Evolutionary conservation across 2,888 invertebrate species (phyloP).

Genomic region (Megaustenia siamemsis): DNA sequence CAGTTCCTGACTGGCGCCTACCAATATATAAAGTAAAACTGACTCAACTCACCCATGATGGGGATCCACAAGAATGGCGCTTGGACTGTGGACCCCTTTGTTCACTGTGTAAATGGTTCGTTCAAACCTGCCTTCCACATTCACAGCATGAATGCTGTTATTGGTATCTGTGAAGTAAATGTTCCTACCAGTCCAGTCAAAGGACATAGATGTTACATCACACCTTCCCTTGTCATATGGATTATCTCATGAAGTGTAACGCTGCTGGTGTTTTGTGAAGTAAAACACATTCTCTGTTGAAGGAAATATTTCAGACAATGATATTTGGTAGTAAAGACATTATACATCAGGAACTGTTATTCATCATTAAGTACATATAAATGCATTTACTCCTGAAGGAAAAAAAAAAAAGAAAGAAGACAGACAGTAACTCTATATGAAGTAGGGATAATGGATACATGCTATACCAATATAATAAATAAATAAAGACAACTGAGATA

Average conservation of each 20-base stretch:
- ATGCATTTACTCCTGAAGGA: no score
- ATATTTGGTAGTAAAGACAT: no score
- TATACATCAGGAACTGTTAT: no score
- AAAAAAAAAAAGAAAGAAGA: no score
- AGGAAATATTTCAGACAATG: not conserved
- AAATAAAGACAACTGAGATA: no score
- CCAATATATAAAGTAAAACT: no score
- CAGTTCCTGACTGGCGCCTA: no score
- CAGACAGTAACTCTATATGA: no score
- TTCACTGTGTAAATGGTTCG: slow-evolving; percentile 86
- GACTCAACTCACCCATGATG: slow-evolving; percentile 84
- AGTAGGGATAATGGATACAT: no score
- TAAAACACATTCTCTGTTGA: slow-evolving; percentile 21
- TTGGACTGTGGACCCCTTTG: slow-evolving; percentile 84
- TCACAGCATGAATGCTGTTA: slow-evolving; percentile 91
- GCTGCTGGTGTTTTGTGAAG: not conserved
- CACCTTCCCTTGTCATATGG: not conserved
- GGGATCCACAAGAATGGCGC: slow-evolving; percentile 92
- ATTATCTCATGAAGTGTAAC: not conserved
- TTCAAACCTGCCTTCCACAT: slow-evolving; percentile 88
- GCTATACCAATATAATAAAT: no score
- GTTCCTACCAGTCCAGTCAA: slow-evolving; percentile 92
- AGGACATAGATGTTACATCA: slow-evolving; percentile 84
- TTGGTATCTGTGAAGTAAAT: slow-evolving; percentile 91
- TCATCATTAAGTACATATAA: no score